These are phyloP conservation scores for Salminus brasiliensis DNA, from an alignment of 2,113 vertebrate species.

Conservation along the genomic window DNA sequence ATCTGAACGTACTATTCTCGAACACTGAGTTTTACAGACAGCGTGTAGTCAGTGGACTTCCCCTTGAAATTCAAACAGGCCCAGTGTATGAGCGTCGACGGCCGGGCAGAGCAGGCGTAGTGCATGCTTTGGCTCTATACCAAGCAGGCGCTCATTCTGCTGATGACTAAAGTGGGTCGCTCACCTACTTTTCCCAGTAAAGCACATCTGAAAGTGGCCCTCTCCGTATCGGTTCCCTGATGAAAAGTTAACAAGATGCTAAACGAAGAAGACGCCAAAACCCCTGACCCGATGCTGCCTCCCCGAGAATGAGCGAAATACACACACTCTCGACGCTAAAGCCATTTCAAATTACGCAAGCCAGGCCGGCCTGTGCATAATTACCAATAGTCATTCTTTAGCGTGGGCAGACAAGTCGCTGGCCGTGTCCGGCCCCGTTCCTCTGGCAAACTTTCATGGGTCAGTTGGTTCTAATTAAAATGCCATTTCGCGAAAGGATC, in stretches of 20 bases:
- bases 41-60: too few relatives aligned
- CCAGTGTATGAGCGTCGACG: too few relatives aligned
- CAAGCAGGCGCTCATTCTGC: too few relatives aligned
- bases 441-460: constrained; percentile 50
- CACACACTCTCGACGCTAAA: too few relatives aligned
- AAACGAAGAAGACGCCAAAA: background rate
- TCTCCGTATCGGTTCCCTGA: constrained; percentile 5
- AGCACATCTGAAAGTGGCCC: background rate
- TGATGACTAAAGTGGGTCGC: background rate
- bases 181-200: background rate
- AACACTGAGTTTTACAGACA: too few relatives aligned
- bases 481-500: constrained; percentile 39
- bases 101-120: too few relatives aligned
- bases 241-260: constrained; percentile 23
- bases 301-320: background rate
- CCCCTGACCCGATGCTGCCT: background rate
- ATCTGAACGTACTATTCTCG: too few relatives aligned
- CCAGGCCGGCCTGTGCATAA: background rate
- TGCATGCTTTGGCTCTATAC: too few relatives aligned
- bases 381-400: background rate
- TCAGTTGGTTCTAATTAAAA: constrained; percentile 62
- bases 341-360: background rate
- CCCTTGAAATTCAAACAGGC: too few relatives aligned
- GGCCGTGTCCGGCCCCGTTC: background rate
- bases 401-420: background rate